A percentile compares a stretch with the other conserved stretches of the same genome.
Evolutionary conservation across 2,797 vertebrate genomes (phyloP).

Genomic region (Eulemur rubriventer): DNA sequence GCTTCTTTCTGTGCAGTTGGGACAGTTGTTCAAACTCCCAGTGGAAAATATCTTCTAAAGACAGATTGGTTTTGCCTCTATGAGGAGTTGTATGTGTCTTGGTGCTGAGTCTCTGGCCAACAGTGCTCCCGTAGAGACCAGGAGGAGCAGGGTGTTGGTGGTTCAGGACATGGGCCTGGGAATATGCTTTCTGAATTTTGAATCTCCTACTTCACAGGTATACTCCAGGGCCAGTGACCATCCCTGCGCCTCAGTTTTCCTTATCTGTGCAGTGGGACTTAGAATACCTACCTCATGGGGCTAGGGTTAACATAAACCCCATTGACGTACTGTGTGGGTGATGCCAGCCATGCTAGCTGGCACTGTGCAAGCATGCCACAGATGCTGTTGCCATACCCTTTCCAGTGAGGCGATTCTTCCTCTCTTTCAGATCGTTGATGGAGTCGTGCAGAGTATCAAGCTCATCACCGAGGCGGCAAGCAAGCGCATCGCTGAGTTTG

Average conservation of each 20-base stretch:
- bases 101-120: background rate
- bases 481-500: slow-evolving; percentile 95
- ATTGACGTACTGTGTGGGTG: accelerated
- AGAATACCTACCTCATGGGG: accelerated
- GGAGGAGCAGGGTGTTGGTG: background rate
- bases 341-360: background rate
- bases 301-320: background rate
- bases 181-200: background rate
- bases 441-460: slow-evolving; percentile 98
- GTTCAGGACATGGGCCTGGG: background rate
- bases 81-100: background rate
- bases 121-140: accelerated
- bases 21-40: background rate
- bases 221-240: background rate
- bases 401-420: background rate
- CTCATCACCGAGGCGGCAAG: slow-evolving; percentile 97
- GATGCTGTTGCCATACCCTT: background rate
- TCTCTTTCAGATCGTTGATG: slow-evolving; percentile 95
- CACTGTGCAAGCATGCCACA: accelerated
- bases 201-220: background rate
- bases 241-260: background rate
- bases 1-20: background rate
- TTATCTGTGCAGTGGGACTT: background rate
- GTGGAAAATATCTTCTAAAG: background rate
- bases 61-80: background rate